Base-by-base conservation (phyloP, 1,140 invertebrate species). In the Achatina immaculata region DNA sequence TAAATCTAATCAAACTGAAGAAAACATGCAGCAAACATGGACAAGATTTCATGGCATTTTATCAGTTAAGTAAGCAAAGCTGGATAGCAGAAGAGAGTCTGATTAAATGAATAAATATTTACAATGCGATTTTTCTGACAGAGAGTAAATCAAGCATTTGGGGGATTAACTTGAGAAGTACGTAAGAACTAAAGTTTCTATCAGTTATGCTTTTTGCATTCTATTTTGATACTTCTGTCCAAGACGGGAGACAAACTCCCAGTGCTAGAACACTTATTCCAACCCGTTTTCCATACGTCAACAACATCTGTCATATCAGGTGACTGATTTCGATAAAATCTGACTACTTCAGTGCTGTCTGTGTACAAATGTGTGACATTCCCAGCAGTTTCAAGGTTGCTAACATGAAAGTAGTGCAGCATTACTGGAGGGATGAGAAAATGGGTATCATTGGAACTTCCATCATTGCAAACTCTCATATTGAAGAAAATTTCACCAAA, bases 401-500 rank as follows among this genome's bases (percentile, higher is more conserved):
- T 51, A 36, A 77, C 83, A 62, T 84, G 82, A 75, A 78, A 88
- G 73, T 85, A 89, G 71, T 85, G 85, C 14, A 87, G 75, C 14
- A 34, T 73, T 85, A 88, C 69, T 82, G 84, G n/a, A 87, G 78
- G 14, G 34, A 75, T 80, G 68, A 80, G 68, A 0, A 16, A 45
- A 48, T 65, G 21, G 24, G 74, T 73, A 2, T 80, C 76, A 16
- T 78, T 34, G 4, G 31, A 45, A 28, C 66, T 24, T 34, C 48
- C 48, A 34, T 43, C 51, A 4, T 51, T 24, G 3, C 7, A n/a
- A 9, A n/a, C 21, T 31, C 71, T 84, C 2, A 83, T 62, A 48
- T 88, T 88, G 71, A 85, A 87, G 31, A 77, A 55, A 1, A 89
- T 86, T 71, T 89, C 86, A 21, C 88, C 88, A 78, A 89, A 87